Evolutionary conservation across 2,113 vertebrate species (phyloP), one percentile per base, ranked within the genome.

Genomic region (Anoplopoma fimbria): DNA sequence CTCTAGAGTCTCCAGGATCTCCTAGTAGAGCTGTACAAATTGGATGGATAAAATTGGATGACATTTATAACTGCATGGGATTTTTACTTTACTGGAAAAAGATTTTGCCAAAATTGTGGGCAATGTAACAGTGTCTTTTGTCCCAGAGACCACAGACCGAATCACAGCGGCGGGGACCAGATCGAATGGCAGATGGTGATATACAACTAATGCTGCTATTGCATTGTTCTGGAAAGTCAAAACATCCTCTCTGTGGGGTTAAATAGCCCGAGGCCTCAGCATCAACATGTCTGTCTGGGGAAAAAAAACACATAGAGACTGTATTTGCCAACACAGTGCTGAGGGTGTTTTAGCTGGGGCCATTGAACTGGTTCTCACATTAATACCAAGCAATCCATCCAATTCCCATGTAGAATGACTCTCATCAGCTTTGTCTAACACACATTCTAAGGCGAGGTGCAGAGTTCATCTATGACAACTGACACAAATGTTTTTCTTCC

Each of bases 191-290:
- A 69, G 69, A 71, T 47, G 69, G 77, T 74, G 75, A 81, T 83
- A 31, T 25, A 76, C 51, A 69, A 6, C 55, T 76, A 88, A 77
- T 81, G 81, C 53, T 69, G 68, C 62, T 75, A 63, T 81, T 75
- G 27, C n/a, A 42, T 60, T 81, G 65, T 81, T 76, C 67, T 78
- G 55, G 61, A 61, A 75, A 83, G 85, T 76, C 80, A 74, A 77
- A 82, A 25, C 77, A 63, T 69, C 83, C 78, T 78, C 70, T 80
- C 61, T 76, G 31, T 83, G 57, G 72, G 73, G 64, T 74, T 38
- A 74, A 77, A 79, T 62, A 7, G 62, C 42, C 51, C 9, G 12
- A 3, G 55, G 55, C 25, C 55, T 29, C 12, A 58, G 13, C 12
- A 13, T 27, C 25, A 15, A 29, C 55, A 6, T 79, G 53, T 83